Evolutionary conservation across 2,888 invertebrate genomes (phyloP), one percentile per base, ranked within the genome.

Genomic region (Polietes domitor): DNA sequence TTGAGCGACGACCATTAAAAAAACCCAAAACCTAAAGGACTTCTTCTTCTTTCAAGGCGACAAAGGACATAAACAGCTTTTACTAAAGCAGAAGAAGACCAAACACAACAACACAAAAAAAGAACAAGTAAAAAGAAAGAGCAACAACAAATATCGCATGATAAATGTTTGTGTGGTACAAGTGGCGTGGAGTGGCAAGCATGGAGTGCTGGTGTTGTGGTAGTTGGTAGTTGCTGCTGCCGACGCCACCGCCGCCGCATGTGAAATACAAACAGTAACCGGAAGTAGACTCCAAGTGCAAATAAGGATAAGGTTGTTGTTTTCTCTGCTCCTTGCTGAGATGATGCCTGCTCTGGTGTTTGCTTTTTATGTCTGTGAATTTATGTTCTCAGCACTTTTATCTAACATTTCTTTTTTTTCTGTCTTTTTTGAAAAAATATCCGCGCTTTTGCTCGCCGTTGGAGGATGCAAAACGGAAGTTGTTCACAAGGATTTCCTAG

Each of bases 231-330:
- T 43, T 19, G 65, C n/a, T 74, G 37, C 53, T 37, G 65, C 50
- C 63, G 32, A 68, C 10, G 12, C 65, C 70, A 50, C 71, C 28
- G 58, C 63, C 68, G 73, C 68, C 74, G 72, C 76, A 81, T 80
- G 75, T 78, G 84, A 82, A 85, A 77, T 28, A 50, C 78, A 80
- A 86, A 85, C 41, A 84, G 70, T 76, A 78, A 86, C 85, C 86
- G 86, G 85, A 86, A 86, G 86, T 85, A 82, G 65, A 75, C 81
- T 83, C 85, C 85, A 85, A 85, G 82, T 86, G 85, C 85, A 86
- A 85, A 85, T 79, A 85, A 85, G 86, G 85, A 86, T 85, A 68
- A 43, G 68, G 43, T 65, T 68, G 68, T 41, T 43, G 83, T 32
- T 32, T 32, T 37, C 1, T 37, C 37, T 7, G 9, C 12, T 7